A percentile compares a stretch with the other conserved stretches of the same genome.
These are phyloP conservation scores for Lutraria lutraria DNA, from an alignment of 2,888 invertebrate genomes.

Conservation along the genomic window DNA sequence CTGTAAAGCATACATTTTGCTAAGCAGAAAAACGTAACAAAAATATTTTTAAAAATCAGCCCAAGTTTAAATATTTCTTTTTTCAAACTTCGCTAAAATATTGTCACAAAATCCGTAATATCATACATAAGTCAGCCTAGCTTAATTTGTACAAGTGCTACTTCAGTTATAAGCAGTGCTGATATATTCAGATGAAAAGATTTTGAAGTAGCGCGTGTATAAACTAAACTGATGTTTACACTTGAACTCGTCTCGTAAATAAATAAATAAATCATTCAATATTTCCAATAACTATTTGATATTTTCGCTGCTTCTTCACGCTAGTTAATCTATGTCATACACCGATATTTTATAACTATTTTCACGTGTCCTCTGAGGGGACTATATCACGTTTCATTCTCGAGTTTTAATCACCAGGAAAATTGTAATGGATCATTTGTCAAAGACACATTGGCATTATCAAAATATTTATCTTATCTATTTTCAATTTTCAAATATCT, in stretches of 20 bases:
- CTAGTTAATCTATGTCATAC: background rate
- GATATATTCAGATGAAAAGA: background rate
- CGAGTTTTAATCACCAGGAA: background rate
- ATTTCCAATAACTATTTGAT: background rate
- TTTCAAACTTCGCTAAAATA: background rate
- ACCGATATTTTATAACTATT: background rate
- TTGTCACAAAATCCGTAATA: background rate
- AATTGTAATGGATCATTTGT: background rate
- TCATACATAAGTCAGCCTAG: background rate
- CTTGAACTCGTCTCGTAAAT: conserved; percentile 31
- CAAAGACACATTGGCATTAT: background rate
- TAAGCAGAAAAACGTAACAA: no score
- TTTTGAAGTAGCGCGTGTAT: background rate
- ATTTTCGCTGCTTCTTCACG: background rate
- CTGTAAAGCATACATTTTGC: no score
- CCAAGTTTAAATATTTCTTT: background rate
- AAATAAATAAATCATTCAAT: conserved; percentile 37
- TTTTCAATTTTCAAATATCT: no score
- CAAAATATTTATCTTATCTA: background rate
- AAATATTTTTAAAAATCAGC: background rate
- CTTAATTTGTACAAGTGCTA: background rate
- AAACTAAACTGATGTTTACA: conserved; percentile 25
- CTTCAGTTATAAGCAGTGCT: background rate
- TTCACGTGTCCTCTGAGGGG: background rate
- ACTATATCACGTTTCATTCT: background rate